Percentiles rank a stretch among this genome's conserved stretches.
These are phyloP conservation scores for Octodon degus DNA, from an alignment of 2,113 vertebrate genomes.

Conservation along the genomic window DNA sequence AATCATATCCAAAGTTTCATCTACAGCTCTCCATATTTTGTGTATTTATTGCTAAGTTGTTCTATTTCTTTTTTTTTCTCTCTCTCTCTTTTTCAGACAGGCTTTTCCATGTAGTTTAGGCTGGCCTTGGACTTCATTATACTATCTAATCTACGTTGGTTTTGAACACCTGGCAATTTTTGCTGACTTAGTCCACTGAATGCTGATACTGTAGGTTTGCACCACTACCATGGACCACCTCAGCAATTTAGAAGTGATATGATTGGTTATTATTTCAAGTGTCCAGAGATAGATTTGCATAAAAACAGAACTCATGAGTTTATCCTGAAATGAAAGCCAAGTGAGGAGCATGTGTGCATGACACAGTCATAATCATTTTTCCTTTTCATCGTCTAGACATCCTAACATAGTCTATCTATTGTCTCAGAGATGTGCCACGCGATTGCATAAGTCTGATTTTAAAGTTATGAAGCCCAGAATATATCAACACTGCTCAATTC, in stretches of 20 bases:
- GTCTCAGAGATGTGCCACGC: background rate
- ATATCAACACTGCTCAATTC: background rate
- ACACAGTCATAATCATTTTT: conserved; percentile 31
- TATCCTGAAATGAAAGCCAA: conserved; percentile 52
- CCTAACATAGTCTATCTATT: conserved; percentile 10
- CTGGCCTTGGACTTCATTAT: background rate
- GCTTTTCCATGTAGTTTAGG: background rate
- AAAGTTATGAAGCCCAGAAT: conserved; percentile 17
- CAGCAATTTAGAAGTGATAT: conserved; percentile 28
- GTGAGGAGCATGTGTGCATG: background rate
- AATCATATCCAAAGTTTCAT: background rate
- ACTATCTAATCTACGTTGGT: background rate
- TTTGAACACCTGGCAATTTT: background rate
- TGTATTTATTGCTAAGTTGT: background rate
- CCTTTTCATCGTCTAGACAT: conserved; percentile 57
- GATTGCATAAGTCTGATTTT: conserved; percentile 35
- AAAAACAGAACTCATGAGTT: conserved; percentile 55
- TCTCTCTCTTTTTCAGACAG: background rate
- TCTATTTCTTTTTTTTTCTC: no score
- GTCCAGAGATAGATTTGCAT: conserved; percentile 37
- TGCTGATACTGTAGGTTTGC: background rate
- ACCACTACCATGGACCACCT: background rate
- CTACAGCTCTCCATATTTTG: background rate
- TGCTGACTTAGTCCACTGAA: background rate
- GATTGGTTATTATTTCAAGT: conserved; percentile 54